Base-by-base conservation (phyloP, 2,797 vertebrate species). In the Rhinophrynus dorsalis region DNA sequence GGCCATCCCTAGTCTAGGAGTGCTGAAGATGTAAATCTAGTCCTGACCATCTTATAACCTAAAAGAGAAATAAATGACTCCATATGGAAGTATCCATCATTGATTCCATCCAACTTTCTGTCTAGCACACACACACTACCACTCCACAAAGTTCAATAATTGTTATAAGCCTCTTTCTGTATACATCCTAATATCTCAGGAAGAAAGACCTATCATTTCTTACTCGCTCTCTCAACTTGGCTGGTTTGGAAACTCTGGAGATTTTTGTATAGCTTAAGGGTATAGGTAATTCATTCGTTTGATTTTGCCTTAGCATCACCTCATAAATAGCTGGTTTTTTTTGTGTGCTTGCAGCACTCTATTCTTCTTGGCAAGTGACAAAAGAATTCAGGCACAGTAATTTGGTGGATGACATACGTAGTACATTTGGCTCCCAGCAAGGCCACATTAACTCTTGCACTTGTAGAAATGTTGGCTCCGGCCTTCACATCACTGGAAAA, bases 281-380 rank as follows among this genome's bases (percentile, higher is more conserved):
- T 45, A 0, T 26, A 62, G 26, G 38, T 55, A 54, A 62, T 62
- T 40, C 18, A 27, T 23, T 17, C 1, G 33, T 54, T 13, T 45
- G 35, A 55, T 47, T 69, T 21, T 38, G 10, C 30, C 4, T 32
- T 30, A 29, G 10, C 18, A 12, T 33, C 57, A 69, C 47, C 56
- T 61, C 67, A 62, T 70, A 61, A 69, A 55, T 55, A 45, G 58
- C 23, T n/a, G n/a, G n/a, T n/a, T 55, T 70, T 44, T 55, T 62
- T 47, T 45, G 24, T 70, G 58, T 55, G 33, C 38, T 60, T 40
- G 50, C 59, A 57, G 58, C 45, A 45, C 66, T 42, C 20, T 38
- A 44, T 12, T 24, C 24, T 21, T 30, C 12, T 60, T 71, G 68
- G 68, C 59, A 47, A 5, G 10, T n/a, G 26, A 37, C 50, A 56